phyloP scores from a whole-genome alignment of 2,113 vertebrate species.

The Zosterops pallidus region DNA sequence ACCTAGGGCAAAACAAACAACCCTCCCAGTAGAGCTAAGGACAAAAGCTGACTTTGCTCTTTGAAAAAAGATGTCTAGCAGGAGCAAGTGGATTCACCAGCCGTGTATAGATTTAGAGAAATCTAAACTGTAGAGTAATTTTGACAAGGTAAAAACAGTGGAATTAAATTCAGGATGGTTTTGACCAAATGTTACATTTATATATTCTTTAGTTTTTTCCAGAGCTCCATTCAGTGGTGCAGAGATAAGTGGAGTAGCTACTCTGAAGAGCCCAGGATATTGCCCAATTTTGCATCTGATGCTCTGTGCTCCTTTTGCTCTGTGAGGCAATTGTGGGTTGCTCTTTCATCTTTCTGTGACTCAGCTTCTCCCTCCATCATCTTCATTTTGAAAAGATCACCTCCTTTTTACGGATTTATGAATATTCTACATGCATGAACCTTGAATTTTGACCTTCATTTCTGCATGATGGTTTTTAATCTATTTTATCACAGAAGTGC shows the following conservation, averaged over 20 bases:
- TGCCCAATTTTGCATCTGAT: not conserved
- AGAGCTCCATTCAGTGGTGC: not conserved
- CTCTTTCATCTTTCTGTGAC: not conserved
- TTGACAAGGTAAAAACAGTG: not conserved
- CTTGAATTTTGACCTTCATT: not conserved
- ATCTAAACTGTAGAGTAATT: not conserved
- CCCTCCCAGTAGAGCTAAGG: not conserved
- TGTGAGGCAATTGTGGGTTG: not conserved
- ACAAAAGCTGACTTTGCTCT: not conserved
- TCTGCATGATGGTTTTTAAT: not conserved
- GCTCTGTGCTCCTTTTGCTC: not conserved
- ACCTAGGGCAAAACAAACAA: not conserved
- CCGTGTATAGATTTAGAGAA: not conserved
- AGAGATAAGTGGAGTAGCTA: not conserved
- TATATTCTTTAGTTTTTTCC: not conserved
- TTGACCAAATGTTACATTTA: not conserved
- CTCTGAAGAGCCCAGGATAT: not conserved
- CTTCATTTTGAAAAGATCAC: not conserved
- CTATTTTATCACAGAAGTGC: not conserved
- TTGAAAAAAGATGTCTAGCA: not conserved
- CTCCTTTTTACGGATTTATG: not conserved
- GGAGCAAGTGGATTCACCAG: not conserved
- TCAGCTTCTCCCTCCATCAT: not conserved
- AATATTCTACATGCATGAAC: not conserved
- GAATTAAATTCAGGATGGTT: not conserved